Percentiles rank a stretch among this genome's conserved stretches.
Evolutionary conservation across 2,888 invertebrate genomes (phyloP).

Genomic region (Sisyra terminalis): DNA sequence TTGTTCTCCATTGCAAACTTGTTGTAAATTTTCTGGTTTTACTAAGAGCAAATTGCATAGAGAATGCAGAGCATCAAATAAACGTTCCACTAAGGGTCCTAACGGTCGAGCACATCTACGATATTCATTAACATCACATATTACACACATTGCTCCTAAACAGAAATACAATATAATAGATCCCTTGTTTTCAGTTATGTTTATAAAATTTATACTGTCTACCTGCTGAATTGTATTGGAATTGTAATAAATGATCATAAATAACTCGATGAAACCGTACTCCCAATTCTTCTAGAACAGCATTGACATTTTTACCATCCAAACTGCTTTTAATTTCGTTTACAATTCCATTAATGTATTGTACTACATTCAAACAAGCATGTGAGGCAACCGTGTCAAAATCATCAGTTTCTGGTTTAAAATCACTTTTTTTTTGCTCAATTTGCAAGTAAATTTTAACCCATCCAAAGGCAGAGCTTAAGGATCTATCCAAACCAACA

Average conservation of each 20-base stretch:
- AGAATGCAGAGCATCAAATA: constrained; percentile 93
- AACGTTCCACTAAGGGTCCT: constrained; percentile 59
- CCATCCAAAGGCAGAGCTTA: constrained; percentile 82
- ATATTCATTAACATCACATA: constrained; percentile 97
- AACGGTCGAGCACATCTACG: constrained; percentile 68
- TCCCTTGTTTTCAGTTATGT: constrained; percentile 3
- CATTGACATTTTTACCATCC: constrained; percentile 84
- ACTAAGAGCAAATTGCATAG: constrained; percentile 89
- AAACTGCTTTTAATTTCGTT: constrained; percentile 63
- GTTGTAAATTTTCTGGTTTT: constrained; percentile 89
- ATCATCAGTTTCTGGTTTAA: constrained; percentile 71
- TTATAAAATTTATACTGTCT: constrained; percentile 12
- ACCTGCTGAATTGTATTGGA: constrained; percentile 89
- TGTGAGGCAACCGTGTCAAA: constrained; percentile 67
- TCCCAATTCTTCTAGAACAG: constrained; percentile 77
- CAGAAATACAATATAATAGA: constrained; percentile 6
- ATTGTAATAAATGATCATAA: constrained; percentile 86
- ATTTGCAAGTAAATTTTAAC: constrained; percentile 74
- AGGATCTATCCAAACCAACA: constrained; percentile 67
- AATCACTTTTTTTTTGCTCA: constrained; percentile 93
- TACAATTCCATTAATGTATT: constrained; percentile 62
- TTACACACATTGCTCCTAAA: constrained; percentile 88
- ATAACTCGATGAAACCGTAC: constrained; percentile 83
- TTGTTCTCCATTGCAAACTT: constrained; percentile 88
- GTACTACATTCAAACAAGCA: constrained; percentile 74